Conservation (phyloP, 2,888 invertebrate genomes). For the Microctonus hyperodae region DNA sequence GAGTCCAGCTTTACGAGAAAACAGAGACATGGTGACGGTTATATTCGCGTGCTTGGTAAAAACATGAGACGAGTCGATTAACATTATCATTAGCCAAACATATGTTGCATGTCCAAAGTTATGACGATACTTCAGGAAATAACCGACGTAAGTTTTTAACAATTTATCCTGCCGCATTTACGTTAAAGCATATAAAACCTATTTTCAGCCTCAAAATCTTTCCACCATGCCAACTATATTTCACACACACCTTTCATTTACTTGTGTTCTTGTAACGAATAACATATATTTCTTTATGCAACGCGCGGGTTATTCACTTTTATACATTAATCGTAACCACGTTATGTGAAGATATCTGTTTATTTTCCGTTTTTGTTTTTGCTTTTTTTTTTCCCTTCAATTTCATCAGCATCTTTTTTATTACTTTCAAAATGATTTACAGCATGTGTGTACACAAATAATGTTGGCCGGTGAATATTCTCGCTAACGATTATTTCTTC, state of each 20-base stretch:
- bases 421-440: background rate
- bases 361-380: background rate
- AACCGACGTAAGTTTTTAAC: slow-evolving; percentile 54
- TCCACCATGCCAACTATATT: slow-evolving; percentile 11
- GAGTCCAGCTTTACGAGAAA: slow-evolving; percentile 30
- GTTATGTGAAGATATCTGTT: background rate
- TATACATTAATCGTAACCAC: background rate
- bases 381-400: background rate
- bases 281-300: background rate
- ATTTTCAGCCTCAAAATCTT: slow-evolving; percentile 50
- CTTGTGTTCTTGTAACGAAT: background rate
- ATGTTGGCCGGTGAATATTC: slow-evolving; percentile 5
- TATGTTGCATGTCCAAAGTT: slow-evolving; percentile 40
- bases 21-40: slow-evolving; percentile 56
- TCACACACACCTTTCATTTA: background rate
- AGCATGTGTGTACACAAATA: background rate
- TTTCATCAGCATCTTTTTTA: background rate
- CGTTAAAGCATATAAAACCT: slow-evolving; percentile 37
- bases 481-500: background rate
- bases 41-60: slow-evolving; percentile 49
- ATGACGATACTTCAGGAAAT: slow-evolving; percentile 53
- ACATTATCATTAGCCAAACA: slow-evolving; percentile 43
- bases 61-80: slow-evolving; percentile 56
- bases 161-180: slow-evolving; percentile 18
- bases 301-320: background rate